These are phyloP conservation scores for Nothobranchius furzeri DNA, from an alignment of 2,113 vertebrate species.

Conservation along the genomic window DNA sequence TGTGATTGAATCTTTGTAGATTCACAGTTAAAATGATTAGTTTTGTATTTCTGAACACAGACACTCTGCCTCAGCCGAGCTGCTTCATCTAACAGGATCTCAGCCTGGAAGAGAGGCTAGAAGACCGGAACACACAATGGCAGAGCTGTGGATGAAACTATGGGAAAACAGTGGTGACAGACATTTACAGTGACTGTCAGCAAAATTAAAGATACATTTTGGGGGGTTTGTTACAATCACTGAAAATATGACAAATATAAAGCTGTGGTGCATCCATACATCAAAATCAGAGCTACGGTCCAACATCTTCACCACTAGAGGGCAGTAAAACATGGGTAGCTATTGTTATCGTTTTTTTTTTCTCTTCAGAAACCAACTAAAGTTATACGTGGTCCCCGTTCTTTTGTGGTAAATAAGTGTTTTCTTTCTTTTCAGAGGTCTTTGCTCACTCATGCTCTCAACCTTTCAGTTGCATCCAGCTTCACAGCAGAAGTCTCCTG, in stretches of 20 bases:
- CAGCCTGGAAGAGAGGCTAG: too few species aligned
- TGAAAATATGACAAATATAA: not conserved
- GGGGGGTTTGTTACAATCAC: not conserved
- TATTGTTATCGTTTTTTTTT: not conserved
- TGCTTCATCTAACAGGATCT: too few species aligned
- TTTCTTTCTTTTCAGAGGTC: not conserved
- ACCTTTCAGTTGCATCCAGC: not conserved
- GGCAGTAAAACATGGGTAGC: constrained; percentile 33
- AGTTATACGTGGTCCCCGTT: not conserved
- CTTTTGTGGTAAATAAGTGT: not conserved
- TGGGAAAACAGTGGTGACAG: too few species aligned
- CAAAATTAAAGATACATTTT: not conserved
- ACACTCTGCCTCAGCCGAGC: too few species aligned
- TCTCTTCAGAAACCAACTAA: not conserved
- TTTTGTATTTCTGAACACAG: too few species aligned
- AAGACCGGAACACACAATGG: too few species aligned
- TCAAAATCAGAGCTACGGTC: not conserved
- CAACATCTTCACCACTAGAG: constrained; percentile 15
- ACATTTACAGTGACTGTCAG: not conserved
- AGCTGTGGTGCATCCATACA: not conserved
- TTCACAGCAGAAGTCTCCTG: not conserved
- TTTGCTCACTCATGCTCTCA: constrained; percentile 17
- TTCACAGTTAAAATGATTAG: too few species aligned
- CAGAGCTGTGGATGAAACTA: too few species aligned
- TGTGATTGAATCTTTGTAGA: too few species aligned